phyloP scores from a whole-genome alignment of 2,888 invertebrate species.

The Allolobophora icterica region DNA sequence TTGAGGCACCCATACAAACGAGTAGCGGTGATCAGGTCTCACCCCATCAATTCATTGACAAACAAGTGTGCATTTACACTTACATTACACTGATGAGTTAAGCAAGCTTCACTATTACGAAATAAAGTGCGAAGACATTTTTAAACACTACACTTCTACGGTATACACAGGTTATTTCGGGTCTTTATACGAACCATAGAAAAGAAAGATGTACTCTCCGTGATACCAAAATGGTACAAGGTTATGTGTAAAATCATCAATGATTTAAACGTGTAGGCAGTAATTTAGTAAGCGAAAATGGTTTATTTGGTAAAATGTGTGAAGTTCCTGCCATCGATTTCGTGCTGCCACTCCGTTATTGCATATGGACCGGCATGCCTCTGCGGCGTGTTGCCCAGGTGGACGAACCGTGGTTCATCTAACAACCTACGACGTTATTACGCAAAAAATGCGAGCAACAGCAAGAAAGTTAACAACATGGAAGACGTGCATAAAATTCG shows the following conservation, averaged over 20 bases:
- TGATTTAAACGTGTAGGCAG: not conserved
- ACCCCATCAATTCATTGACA: too few relatives aligned
- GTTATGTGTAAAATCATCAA: not conserved
- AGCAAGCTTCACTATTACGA: too few relatives aligned
- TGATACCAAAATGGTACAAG: not conserved
- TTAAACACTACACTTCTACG: too few relatives aligned
- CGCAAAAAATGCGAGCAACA: not conserved
- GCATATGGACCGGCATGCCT: not conserved
- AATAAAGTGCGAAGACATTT: too few relatives aligned
- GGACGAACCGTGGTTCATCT: not conserved
- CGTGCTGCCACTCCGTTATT: not conserved
- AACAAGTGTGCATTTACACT: too few relatives aligned
- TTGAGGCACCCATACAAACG: too few relatives aligned
- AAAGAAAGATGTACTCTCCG: too few relatives aligned
- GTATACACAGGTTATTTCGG: too few relatives aligned
- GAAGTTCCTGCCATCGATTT: not conserved
- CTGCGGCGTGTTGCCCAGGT: slow-evolving; percentile 7
- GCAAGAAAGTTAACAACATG: not conserved
- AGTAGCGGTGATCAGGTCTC: too few relatives aligned
- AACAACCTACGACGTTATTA: not conserved
- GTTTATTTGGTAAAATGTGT: not conserved
- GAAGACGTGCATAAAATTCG: slow-evolving; percentile 51
- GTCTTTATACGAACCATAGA: too few relatives aligned
- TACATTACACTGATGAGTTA: too few relatives aligned
- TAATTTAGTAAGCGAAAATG: not conserved